Percentiles rank a stretch among this genome's conserved stretches.
These are phyloP conservation scores for Trogon melanurus DNA, from an alignment of 2,113 vertebrate genomes.

Conservation along the genomic window DNA sequence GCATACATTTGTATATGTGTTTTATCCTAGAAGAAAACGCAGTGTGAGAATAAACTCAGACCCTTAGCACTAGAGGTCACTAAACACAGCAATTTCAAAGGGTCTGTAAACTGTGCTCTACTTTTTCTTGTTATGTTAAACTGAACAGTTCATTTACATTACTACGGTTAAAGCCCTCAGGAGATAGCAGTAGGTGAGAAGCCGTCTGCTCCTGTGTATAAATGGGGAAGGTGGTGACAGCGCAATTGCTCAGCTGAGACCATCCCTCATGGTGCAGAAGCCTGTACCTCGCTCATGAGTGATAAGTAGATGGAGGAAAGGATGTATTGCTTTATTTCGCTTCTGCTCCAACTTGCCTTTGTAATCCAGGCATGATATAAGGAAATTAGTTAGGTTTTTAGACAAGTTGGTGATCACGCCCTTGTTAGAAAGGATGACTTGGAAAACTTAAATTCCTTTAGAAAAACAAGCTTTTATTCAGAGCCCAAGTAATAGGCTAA, in stretches of 20 bases:
- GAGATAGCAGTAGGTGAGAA: not conserved
- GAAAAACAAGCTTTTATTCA: not conserved
- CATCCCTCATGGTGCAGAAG: not conserved
- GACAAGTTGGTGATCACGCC: not conserved
- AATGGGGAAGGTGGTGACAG: not conserved
- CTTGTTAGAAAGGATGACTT: not conserved
- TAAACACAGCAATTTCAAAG: not conserved
- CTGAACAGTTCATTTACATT: not conserved
- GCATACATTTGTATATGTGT: not conserved
- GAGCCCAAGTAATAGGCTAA: not conserved
- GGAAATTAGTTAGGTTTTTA: not conserved
- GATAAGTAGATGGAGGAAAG: not conserved
- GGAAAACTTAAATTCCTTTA: not conserved
- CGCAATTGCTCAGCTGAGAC: not conserved
- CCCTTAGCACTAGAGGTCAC: conserved; percentile 31
- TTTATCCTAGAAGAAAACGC: not conserved
- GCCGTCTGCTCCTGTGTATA: not conserved
- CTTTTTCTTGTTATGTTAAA: not conserved
- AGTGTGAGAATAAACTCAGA: not conserved
- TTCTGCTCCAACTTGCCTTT: not conserved
- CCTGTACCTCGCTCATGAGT: not conserved
- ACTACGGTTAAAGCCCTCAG: not conserved
- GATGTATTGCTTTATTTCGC: not conserved
- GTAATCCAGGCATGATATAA: not conserved
- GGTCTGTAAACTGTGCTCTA: not conserved